phyloP scores from a whole-genome alignment of 2,888 invertebrate species.

The Calameuta filiformis region DNA sequence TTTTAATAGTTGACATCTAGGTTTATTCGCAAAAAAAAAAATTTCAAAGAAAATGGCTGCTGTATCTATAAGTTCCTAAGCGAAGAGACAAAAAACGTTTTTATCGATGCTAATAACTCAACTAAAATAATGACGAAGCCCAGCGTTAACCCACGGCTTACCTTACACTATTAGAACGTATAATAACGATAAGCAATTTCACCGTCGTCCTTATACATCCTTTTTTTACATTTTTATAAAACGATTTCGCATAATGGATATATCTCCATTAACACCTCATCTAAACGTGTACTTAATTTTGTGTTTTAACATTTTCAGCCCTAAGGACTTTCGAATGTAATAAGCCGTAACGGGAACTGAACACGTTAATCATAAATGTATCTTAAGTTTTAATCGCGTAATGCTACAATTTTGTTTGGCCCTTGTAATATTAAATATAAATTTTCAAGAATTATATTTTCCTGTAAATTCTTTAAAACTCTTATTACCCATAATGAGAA shows the following conservation, averaged over 20 bases:
- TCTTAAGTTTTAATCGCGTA: neutral
- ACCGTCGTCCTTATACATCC: neutral
- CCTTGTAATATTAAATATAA: neutral
- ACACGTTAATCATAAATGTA: neutral
- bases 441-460: neutral
- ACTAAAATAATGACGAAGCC: too few relatives aligned
- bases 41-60: neutral
- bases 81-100: neutral
- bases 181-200: neutral
- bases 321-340: neutral
- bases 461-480: neutral
- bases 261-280: neutral
- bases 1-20: neutral
- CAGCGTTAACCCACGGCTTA: neutral
- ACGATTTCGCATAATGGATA: neutral
- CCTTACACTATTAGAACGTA: neutral
- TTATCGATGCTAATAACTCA: too few relatives aligned
- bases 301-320: neutral
- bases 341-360: neutral
- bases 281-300: neutral
- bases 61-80: neutral
- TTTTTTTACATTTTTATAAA: neutral
- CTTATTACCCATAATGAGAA: too few relatives aligned
- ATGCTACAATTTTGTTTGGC: neutral
- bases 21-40: neutral